These are phyloP conservation scores for Atta texana DNA, from an alignment of 1,140 invertebrate species.

Conservation along the genomic window DNA sequence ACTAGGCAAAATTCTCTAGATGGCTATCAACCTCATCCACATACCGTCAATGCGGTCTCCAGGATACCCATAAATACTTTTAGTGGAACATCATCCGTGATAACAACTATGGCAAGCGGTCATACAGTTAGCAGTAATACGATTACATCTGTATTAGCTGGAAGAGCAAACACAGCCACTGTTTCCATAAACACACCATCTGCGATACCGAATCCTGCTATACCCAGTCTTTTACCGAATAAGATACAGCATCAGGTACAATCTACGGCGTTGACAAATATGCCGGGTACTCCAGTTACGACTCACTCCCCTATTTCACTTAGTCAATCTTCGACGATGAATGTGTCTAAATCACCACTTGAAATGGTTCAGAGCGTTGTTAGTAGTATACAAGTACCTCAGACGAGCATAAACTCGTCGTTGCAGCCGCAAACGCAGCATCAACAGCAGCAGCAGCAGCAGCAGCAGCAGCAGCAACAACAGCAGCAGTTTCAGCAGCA, in stretches of 20 bases:
- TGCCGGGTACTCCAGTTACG: constrained; percentile 76
- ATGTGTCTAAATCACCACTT: constrained; percentile 90
- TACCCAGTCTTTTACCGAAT: constrained; percentile 80
- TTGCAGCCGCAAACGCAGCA: constrained; percentile 75
- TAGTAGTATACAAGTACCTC: constrained; percentile 90
- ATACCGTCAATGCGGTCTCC: constrained; percentile 79
- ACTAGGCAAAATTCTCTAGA: constrained; percentile 78
- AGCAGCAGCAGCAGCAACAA: constrained; percentile 50
- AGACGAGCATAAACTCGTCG: constrained; percentile 80
- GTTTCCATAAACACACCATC: constrained; percentile 90
- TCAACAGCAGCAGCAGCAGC: constrained; percentile 75
- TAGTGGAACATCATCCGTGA: constrained; percentile 83
- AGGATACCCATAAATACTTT: constrained; percentile 80
- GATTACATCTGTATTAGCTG: constrained; percentile 92
- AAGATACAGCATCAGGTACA: constrained; percentile 76
- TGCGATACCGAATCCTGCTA: constrained; percentile 81
- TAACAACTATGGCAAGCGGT: constrained; percentile 92
- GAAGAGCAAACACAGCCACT: constrained; percentile 91
- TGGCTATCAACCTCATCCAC: constrained; percentile 83
- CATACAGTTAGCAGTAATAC: constrained; percentile 91
- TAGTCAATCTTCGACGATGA: constrained; percentile 77
- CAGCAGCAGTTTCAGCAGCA: too few relatives aligned
- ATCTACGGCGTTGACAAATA: constrained; percentile 69
- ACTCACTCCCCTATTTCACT: constrained; percentile 71
- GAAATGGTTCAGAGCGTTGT: constrained; percentile 94